Evolutionary conservation across 2,888 invertebrate genomes (phyloP).

Genomic region (Amblyteles armatorius): DNA sequence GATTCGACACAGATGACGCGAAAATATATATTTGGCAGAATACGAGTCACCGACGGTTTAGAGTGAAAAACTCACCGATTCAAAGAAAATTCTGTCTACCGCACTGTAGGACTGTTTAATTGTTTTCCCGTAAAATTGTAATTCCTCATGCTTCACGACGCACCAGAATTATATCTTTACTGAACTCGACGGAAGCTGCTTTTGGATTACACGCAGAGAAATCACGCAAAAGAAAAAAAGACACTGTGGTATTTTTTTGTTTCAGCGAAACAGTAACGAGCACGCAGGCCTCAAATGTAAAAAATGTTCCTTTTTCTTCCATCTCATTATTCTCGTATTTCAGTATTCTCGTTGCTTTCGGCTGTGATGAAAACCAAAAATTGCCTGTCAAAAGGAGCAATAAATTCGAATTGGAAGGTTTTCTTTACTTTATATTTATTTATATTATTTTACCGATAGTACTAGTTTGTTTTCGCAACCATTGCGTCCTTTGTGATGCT

Average conservation of each 20-base stretch:
- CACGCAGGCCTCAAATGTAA: constrained; percentile 15
- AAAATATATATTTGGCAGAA: too few relatives aligned
- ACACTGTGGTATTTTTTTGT: not conserved
- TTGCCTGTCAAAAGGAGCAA: not conserved
- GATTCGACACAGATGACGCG: too few relatives aligned
- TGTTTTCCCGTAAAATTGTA: not conserved
- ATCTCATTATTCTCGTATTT: not conserved
- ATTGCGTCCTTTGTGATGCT: constrained; percentile 3
- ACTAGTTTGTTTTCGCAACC: not conserved
- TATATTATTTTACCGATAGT: not conserved
- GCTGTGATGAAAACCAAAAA: not conserved
- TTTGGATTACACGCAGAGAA: not conserved
- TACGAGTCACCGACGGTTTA: too few relatives aligned
- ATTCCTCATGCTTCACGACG: not conserved
- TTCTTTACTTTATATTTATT: not conserved
- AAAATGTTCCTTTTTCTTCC: not conserved
- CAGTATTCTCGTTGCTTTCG: not conserved
- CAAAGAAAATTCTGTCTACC: too few relatives aligned
- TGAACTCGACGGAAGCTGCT: not conserved
- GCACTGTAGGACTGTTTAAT: too few relatives aligned
- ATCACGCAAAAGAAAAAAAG: not conserved
- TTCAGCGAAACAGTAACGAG: not conserved
- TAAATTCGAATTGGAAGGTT: constrained; percentile 9
- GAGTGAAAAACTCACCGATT: too few relatives aligned
- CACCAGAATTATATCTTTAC: not conserved